These are phyloP conservation scores for Tetranychus piercei DNA, from an alignment of 2,888 invertebrate genomes.

Conservation along the genomic window DNA sequence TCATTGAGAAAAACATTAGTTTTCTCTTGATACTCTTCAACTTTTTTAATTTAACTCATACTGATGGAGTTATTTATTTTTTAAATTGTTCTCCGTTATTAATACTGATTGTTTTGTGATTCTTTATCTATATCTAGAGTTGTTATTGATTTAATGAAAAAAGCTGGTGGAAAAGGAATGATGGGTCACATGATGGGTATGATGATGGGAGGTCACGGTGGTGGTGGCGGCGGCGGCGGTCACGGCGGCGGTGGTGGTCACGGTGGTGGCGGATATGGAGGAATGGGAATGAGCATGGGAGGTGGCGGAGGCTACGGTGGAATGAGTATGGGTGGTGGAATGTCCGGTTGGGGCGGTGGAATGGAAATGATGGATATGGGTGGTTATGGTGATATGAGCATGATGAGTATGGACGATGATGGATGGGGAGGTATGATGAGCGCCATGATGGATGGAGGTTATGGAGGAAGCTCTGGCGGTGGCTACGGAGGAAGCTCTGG, in stretches of 20 bases:
- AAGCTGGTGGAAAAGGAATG: neutral
- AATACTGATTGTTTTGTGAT: neutral
- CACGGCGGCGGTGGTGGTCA: neutral
- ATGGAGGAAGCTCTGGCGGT: constrained; percentile 8
- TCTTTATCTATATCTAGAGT: neutral
- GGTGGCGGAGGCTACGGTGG: constrained; percentile 13
- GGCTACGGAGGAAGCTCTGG: constrained; percentile 2
- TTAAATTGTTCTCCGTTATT: too few relatives aligned
- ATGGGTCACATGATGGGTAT: neutral
- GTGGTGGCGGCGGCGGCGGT: neutral
- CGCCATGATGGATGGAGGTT: constrained; percentile 4
- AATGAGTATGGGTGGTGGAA: neutral
- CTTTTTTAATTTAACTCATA: too few relatives aligned
- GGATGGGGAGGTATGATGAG: constrained; percentile 6
- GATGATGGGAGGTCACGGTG: neutral
- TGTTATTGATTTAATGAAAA: constrained; percentile 7
- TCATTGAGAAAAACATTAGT: neutral
- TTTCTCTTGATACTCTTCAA: neutral
- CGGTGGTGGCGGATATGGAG: constrained; percentile 9
- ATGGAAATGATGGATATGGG: constrained; percentile 11
- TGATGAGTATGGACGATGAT: neutral
- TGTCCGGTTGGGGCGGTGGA: constrained; percentile 6
- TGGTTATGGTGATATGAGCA: constrained; percentile 3
- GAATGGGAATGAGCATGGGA: neutral
- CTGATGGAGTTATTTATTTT: too few relatives aligned